phyloP scores from a whole-genome alignment of 1,140 invertebrate species.

The Brachystomella parvula region DNA sequence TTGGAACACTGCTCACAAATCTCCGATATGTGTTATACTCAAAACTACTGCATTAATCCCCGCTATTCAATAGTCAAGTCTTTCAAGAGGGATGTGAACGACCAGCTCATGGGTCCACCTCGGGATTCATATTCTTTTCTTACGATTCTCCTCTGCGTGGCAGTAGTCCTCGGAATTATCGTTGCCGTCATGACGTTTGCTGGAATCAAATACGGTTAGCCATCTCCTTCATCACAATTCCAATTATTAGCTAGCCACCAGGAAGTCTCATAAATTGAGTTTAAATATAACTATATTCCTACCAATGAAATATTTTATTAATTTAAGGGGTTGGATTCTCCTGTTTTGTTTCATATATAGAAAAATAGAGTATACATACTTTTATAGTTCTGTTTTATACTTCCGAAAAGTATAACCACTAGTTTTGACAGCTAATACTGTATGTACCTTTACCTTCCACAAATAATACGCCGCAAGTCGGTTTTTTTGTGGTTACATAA shows the following conservation, averaged over 20 bases:
- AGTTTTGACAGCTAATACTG: no score
- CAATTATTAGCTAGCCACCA: background rate
- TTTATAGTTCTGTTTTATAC: background rate
- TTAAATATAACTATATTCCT: background rate
- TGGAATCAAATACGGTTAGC: background rate
- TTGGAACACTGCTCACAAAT: background rate
- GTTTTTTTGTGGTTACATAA: no score
- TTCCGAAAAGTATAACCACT: no score
- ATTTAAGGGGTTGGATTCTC: background rate
- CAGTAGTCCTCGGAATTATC: background rate
- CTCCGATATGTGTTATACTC: background rate
- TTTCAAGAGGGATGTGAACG: background rate
- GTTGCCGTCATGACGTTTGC: background rate
- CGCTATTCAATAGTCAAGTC: background rate
- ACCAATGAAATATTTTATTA: background rate
- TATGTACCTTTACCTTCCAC: no score
- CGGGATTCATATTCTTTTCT: background rate
- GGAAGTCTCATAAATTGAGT: background rate
- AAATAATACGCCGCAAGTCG: no score
- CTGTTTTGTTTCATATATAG: background rate
- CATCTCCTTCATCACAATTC: background rate
- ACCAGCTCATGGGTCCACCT: background rate
- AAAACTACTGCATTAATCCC: background rate
- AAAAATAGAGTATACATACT: background rate
- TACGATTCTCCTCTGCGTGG: background rate